Conservation (phyloP, 2,888 invertebrate species). For the Aphodius granarius region DNA sequence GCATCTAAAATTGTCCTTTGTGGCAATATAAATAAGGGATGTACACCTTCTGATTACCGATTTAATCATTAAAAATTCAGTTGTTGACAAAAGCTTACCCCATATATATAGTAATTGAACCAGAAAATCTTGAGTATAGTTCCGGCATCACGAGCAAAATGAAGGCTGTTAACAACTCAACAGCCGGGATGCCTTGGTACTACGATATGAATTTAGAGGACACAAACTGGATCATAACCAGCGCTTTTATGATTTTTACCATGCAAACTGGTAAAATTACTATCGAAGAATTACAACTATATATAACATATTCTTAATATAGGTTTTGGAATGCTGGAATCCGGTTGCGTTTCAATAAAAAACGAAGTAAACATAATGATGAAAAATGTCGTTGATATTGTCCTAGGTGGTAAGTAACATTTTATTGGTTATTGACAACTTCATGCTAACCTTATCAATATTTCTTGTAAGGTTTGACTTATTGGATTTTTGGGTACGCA, state of each 20-base stretch:
- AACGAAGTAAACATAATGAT: slow-evolving; percentile 98
- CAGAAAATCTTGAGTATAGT: not conserved
- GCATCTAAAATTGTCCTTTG: not conserved
- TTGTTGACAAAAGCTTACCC: slow-evolving; percentile 32
- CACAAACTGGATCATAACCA: slow-evolving; percentile 86
- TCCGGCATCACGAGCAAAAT: not conserved
- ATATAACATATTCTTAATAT: slow-evolving; percentile 35
- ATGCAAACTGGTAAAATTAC: slow-evolving; percentile 96
- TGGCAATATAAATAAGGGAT: not conserved
- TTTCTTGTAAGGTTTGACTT: slow-evolving; percentile 67
- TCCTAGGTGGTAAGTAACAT: slow-evolving; percentile 78
- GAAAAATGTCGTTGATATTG: slow-evolving; percentile 93
- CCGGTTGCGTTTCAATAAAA: slow-evolving; percentile 89
- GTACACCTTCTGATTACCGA: slow-evolving; percentile 2
- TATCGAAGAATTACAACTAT: no score
- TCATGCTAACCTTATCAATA: not conserved
- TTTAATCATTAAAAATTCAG: slow-evolving; percentile 35
- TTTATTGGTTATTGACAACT: not conserved
- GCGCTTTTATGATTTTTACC: slow-evolving; percentile 88
- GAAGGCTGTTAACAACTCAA: not conserved
- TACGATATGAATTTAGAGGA: slow-evolving; percentile 68
- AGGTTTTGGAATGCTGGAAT: slow-evolving; percentile 94
- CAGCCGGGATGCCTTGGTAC: slow-evolving; percentile 58
- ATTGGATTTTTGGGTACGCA: slow-evolving; percentile 94
- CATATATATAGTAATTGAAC: not conserved